A percentile compares a stretch with the other conserved stretches of the same genome.
phyloP scores from a whole-genome alignment of 37 sponge, comb jelly and placozoan species.

The Chondrosia reniformis region DNA sequence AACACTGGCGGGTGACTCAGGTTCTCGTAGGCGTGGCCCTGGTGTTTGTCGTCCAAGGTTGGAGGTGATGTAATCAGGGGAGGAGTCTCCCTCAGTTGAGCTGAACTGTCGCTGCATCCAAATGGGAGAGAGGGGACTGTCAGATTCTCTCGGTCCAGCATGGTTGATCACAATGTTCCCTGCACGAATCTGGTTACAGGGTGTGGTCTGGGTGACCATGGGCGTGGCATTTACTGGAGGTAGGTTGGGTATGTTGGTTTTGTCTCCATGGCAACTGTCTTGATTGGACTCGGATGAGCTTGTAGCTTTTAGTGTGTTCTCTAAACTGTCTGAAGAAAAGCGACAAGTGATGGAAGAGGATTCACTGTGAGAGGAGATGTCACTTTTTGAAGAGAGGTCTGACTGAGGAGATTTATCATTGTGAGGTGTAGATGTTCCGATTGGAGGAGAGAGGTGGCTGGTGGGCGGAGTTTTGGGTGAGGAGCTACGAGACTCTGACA shows the following conservation, averaged over 20 bases:
- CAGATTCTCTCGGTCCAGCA: slow-evolving; percentile 13
- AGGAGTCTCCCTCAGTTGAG: slow-evolving; percentile 8
- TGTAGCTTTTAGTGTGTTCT: neutral
- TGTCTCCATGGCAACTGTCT: neutral
- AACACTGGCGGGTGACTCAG: neutral
- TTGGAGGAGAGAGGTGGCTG: neutral
- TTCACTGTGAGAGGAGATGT: neutral
- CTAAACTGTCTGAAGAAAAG: slow-evolving; percentile 13
- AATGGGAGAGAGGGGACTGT: slow-evolving; percentile 56
- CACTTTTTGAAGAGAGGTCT: neutral
- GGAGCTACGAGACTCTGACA: neutral
- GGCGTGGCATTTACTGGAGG: neutral
- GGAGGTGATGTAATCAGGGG: slow-evolving; percentile 53
- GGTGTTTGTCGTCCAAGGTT: slow-evolving; percentile 38
- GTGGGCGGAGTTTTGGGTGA: neutral
- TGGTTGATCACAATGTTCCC: slow-evolving; percentile 48
- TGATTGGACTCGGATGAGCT: neutral
- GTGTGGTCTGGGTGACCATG: neutral
- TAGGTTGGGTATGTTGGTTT: neutral
- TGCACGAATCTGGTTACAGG: neutral
- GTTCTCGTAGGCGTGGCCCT: neutral
- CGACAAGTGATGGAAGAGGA: neutral
- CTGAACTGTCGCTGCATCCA: slow-evolving; percentile 45
- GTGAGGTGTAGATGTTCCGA: neutral
- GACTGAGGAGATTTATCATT: neutral